Percentiles rank a stretch among this genome's conserved stretches.
Evolutionary conservation across 1,140 invertebrate species (phyloP).

Genomic region (Bombyx mori): ASM3026992v2 NC_085117.1:13954001-13954500

Average conservation of each 20-base stretch:
- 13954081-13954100: slow-evolving; percentile 40
- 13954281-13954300: too few species aligned
- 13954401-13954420: too few species aligned
- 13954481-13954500: too few species aligned
- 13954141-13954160: slow-evolving; percentile 42
- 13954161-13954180: slow-evolving; percentile 45
- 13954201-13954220: slow-evolving; percentile 18
- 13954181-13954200: slow-evolving; percentile 29
- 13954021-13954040: slow-evolving; percentile 13
- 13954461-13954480: too few species aligned
- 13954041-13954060: slow-evolving; percentile 26
- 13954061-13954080: slow-evolving; percentile 42
- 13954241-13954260: slow-evolving; percentile 18
- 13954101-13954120: slow-evolving; percentile 48
- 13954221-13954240: slow-evolving; percentile 18
- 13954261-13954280: too few species aligned
- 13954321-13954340: too few species aligned
- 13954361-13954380: too few species aligned
- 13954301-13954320: too few species aligned
- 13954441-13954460: too few species aligned
- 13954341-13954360: too few species aligned
- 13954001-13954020: not conserved
- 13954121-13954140: slow-evolving; percentile 42
- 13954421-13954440: too few species aligned
- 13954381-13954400: too few species aligned